Evolutionary conservation across 2,888 invertebrate species (phyloP).

Genomic region (Malachius bipustulatus): DNA sequence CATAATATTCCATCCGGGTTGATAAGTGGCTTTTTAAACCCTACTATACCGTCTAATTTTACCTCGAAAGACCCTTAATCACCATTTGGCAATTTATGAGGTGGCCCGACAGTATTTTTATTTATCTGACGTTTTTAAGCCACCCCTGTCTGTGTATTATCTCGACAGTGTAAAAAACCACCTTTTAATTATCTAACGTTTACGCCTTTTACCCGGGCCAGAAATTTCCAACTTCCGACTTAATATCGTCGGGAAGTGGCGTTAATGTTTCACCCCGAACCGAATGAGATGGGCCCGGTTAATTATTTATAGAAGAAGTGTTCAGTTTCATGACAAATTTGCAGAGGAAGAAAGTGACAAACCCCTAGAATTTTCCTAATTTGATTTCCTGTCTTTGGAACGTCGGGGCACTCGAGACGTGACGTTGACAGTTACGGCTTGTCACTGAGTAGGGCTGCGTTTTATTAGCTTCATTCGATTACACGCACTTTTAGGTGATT

Average conservation of each 20-base stretch:
- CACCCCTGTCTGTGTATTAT: slow-evolving; percentile 8
- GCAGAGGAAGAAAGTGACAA: neutral
- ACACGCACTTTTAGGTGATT: too few species aligned
- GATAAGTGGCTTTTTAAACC: slow-evolving; percentile 2
- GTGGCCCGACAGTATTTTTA: slow-evolving; percentile 12
- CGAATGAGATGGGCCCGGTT: too few species aligned
- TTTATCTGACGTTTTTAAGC: slow-evolving; percentile 13
- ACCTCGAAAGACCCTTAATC: slow-evolving; percentile 11
- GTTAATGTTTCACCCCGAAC: neutral
- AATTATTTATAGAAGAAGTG: too few species aligned
- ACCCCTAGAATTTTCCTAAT: neutral
- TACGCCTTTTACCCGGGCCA: neutral
- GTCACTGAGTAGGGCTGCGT: neutral
- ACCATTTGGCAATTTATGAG: slow-evolving; percentile 11
- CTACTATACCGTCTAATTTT: neutral
- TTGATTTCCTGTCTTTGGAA: neutral
- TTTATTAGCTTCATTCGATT: slow-evolving; percentile 2
- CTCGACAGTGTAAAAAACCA: neutral
- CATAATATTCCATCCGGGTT: neutral
- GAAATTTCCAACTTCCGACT: neutral
- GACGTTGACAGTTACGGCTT: slow-evolving; percentile 2
- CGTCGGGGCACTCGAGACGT: neutral
- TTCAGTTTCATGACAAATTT: slow-evolving; percentile 3
- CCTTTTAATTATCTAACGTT: neutral
- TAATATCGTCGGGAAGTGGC: neutral